Base-by-base conservation (phyloP, 2,797 vertebrate genomes). In the Poecilia velifera region DNA sequence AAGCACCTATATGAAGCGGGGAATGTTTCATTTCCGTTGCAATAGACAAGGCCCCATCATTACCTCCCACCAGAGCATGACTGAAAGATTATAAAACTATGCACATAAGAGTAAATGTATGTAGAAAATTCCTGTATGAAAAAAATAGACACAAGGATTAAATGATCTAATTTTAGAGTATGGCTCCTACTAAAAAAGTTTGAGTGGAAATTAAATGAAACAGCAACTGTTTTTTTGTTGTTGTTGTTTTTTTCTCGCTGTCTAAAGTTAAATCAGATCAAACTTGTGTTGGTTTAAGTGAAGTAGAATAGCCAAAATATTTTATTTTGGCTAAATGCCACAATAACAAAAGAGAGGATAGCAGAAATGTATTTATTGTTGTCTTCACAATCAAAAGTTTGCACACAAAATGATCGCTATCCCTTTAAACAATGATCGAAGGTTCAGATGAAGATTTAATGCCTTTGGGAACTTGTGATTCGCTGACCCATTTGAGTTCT, bases 1-100 rank as follows among this genome's bases (percentile, higher is more conserved):
- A 71, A 77, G 70, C 43, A 55, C 53, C 76, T 85, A 83, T 82
- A 85, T 84, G 80, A 86, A 73, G 73, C 76, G 76, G 76, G 41
- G 82, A 85, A 79, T 85, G 70, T 81, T 88, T 86, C 25, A 77
- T 86, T 83, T 84, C 64, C 76, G 71, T 76, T 78, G 45, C 64
- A 81, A 82, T 82, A 87, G 84, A 82, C 87, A 57, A 81, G 77
- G 72, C 82, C 78, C 68, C 77, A 80, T 14, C 4, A 34, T 66
- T 74, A 82, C 25, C 73, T 71, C 72, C 49, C 59, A 79, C 62
- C 22, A 82, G 83, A 39, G 81, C 71, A 73, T 80, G 45, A 47
- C 66, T 85, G 57, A 84, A 46, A 20, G 18, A 5, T 76, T 12
- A 70, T 72, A 57, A 85, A 70, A 74, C 77, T 79, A 74, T 68